phyloP scores from a whole-genome alignment of 1,140 invertebrate species.

The Cardiocondyla obscurior region DNA sequence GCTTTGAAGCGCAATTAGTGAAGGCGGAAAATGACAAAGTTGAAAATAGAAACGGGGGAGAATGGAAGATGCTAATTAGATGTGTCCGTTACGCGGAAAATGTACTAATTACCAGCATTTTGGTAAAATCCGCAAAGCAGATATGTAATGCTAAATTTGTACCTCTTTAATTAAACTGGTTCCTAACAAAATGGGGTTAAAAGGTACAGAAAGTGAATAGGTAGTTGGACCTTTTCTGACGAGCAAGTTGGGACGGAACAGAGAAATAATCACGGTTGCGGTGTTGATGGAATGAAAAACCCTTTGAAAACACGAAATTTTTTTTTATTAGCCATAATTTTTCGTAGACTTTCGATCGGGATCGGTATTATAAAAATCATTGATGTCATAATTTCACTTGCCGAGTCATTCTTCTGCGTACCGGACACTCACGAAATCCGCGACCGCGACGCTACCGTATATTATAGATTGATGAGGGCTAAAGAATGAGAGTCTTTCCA shows the following conservation, averaged over 20 bases:
- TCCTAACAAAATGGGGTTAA: neutral
- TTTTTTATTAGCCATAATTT: neutral
- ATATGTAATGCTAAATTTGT: slow-evolving; percentile 33
- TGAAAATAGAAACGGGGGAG: neutral
- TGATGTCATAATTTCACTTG: too few species aligned
- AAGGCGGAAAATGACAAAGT: neutral
- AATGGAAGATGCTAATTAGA: slow-evolving; percentile 1
- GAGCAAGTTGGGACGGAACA: neutral
- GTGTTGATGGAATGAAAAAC: neutral
- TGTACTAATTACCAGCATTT: slow-evolving; percentile 22
- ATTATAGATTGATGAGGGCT: too few species aligned
- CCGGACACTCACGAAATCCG: too few species aligned
- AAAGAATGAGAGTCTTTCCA: too few species aligned
- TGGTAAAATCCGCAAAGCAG: neutral
- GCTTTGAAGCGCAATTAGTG: neutral
- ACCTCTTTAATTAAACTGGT: slow-evolving; percentile 24
- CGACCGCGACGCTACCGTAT: too few species aligned
- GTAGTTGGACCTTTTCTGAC: neutral
- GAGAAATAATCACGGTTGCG: neutral
- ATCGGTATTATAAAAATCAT: neutral
- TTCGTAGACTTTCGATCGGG: neutral
- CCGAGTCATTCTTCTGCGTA: too few species aligned
- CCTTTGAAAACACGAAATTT: neutral
- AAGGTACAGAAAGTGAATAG: neutral
- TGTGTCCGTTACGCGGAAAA: slow-evolving; percentile 6